Base-by-base conservation (phyloP, 1,140 invertebrate genomes). In the Coelopa frigida region DNA sequence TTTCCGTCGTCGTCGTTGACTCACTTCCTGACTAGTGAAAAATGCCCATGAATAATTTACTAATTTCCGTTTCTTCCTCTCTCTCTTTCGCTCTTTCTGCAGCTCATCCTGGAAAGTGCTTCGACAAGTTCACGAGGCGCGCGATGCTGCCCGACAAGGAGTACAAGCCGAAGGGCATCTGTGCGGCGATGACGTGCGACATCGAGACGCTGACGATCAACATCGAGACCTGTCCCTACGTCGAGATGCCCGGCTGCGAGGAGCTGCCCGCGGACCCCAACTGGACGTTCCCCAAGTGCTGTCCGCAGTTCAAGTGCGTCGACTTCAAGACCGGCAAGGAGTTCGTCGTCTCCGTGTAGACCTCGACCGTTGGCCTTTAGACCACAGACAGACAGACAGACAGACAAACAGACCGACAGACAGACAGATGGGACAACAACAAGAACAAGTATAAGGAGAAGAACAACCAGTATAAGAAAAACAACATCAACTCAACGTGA, bases 291-390 rank as follows among this genome's bases (percentile, higher is more conserved):
- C 63, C 63, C 50, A 67, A 67, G 44, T 67, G 63, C 42, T 67
- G 63, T 54, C 63, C 63, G 23, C 63, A 67, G 51, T 67, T 61
- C 46, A 66, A 67, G 51, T 67, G 63, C 48, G 54, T 54, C 24
- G 63, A 67, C 40, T 67, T 67, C 12, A 67, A 67, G 48, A 67
- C 63, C 48, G 63, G 63, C 59, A 67, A 67, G 49, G 63, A 67
- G 49, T 55, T 67, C 23, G 49, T 66, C 21, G 56, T 67, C 42
- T 66, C 63, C 24, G 45, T 54, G 44, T 67, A 67, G 40, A 49
- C 15, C 33, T n/a, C n/a, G n/a, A n/a, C n/a, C n/a, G n/a, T n/a
- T n/a, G n/a, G n/a, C n/a, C n/a, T n/a, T n/a, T n/a, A n/a, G n/a
- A n/a, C n/a, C n/a, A n/a, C n/a, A n/a, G n/a, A n/a, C n/a, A n/a